These are phyloP conservation scores for Engystomops pustulosus DNA, from an alignment of 2,113 vertebrate genomes.

Conservation along the genomic window DNA sequence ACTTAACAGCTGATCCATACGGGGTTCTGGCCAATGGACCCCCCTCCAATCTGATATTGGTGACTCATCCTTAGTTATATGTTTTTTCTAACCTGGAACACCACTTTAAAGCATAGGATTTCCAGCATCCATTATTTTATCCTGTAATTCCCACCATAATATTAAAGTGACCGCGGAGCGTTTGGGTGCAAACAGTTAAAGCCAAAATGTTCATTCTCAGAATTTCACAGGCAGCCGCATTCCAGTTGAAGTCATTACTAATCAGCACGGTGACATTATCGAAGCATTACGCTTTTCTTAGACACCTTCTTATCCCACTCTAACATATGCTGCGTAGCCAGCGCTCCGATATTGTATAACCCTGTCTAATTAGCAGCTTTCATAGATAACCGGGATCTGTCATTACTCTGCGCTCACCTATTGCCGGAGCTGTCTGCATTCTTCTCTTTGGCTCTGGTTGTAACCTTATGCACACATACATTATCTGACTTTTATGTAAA, in stretches of 20 bases:
- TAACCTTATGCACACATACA: conserved; percentile 44
- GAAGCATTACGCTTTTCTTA: conserved; percentile 46
- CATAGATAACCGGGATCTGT: conserved; percentile 54
- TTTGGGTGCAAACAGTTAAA: conserved; percentile 15
- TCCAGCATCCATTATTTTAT: neutral
- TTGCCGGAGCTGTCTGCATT: conserved; percentile 34
- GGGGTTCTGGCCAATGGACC: no score
- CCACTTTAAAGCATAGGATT: no score
- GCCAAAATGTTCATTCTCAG: neutral
- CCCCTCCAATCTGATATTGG: no score
- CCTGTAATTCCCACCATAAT: neutral
- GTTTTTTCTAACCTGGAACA: no score
- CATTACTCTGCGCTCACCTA: conserved; percentile 49
- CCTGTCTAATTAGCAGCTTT: conserved; percentile 57
- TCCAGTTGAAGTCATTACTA: conserved; percentile 50
- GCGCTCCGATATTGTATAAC: conserved; percentile 53
- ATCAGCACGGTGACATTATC: conserved; percentile 57
- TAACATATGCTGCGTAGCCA: conserved; percentile 52
- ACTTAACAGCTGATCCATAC: no score
- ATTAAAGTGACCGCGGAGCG: neutral
- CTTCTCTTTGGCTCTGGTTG: neutral
- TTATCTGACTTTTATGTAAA: conserved; percentile 56
- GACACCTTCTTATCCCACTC: conserved; percentile 56
- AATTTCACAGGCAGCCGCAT: conserved; percentile 26
- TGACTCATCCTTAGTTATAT: no score